Percentiles rank a stretch among this genome's conserved stretches.
phyloP scores from a whole-genome alignment of 2,113 vertebrate genomes.

The Probosciger aterrimus region DNA sequence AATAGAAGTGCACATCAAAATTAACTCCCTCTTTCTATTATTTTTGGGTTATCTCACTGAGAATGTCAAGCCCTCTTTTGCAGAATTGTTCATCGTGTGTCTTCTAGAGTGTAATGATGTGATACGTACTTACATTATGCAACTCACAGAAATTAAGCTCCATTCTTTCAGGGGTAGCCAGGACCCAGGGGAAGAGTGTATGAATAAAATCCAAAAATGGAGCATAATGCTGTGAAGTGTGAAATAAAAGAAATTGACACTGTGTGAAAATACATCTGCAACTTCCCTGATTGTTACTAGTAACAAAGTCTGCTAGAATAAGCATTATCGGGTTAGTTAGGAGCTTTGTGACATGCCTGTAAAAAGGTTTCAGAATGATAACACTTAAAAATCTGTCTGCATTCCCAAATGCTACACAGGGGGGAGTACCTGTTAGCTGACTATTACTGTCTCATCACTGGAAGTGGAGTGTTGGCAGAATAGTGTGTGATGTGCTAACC shows the following conservation, averaged over 20 bases:
- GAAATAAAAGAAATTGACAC: neutral
- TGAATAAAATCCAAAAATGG: neutral
- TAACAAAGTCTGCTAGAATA: neutral
- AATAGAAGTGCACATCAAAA: neutral
- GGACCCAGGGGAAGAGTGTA: neutral
- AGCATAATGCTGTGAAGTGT: neutral
- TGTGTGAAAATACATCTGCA: neutral
- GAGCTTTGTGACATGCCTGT: neutral
- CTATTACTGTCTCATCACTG: neutral
- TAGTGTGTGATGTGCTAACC: neutral
- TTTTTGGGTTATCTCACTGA: constrained; percentile 6
- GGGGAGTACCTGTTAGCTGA: neutral
- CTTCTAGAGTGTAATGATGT: neutral
- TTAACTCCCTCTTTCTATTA: constrained; percentile 40
- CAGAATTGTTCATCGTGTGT: neutral
- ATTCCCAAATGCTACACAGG: neutral
- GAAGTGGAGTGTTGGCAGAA: neutral
- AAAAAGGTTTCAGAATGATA: neutral
- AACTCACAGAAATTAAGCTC: neutral
- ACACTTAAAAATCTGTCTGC: neutral
- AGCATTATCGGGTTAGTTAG: neutral
- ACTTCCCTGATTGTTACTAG: neutral
- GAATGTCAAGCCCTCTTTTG: neutral
- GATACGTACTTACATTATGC: neutral
- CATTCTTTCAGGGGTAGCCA: neutral